phyloP scores from a whole-genome alignment of 2,888 invertebrate genomes.

The Quadroppia sp. region DNA sequence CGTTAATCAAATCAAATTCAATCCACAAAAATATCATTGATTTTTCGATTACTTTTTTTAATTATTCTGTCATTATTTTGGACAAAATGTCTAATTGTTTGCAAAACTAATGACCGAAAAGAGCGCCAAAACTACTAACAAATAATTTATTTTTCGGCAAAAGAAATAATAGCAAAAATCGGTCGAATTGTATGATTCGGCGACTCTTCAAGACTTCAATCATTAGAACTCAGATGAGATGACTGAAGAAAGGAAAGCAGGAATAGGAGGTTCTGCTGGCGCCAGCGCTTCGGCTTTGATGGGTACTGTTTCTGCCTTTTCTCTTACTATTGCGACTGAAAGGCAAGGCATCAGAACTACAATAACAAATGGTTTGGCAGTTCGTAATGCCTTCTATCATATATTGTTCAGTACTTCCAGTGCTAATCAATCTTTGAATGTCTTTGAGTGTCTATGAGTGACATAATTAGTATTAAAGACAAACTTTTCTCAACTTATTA shows the following conservation, averaged over 20 bases:
- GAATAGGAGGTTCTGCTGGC: slow-evolving; percentile 36
- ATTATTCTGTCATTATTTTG: not conserved
- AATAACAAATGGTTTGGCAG: slow-evolving; percentile 38
- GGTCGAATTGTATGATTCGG: slow-evolving; percentile 17
- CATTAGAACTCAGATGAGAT: not conserved
- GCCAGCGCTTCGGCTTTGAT: slow-evolving; percentile 39
- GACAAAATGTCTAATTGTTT: not conserved
- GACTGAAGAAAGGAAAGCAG: slow-evolving; percentile 34
- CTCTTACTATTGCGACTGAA: slow-evolving; percentile 26
- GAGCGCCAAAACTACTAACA: not conserved
- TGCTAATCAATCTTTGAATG: slow-evolving; percentile 29
- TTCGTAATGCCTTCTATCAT: slow-evolving; percentile 36
- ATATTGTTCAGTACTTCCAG: slow-evolving; percentile 9
- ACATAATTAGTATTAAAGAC: slow-evolving; percentile 37
- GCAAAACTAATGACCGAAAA: slow-evolving; percentile 9
- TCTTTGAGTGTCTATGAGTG: slow-evolving; percentile 17
- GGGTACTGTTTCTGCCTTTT: slow-evolving; percentile 33
- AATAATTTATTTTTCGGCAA: not conserved
- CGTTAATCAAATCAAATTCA: not conserved
- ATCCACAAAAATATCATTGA: not conserved
- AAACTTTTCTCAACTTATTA: slow-evolving; percentile 24
- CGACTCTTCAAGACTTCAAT: slow-evolving; percentile 32
- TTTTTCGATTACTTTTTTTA: not conserved
- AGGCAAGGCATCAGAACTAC: slow-evolving; percentile 30
- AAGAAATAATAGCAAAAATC: not conserved